Base-by-base conservation (phyloP, 2,888 invertebrate species). In the Synanthedon myopaeformis region DNA sequence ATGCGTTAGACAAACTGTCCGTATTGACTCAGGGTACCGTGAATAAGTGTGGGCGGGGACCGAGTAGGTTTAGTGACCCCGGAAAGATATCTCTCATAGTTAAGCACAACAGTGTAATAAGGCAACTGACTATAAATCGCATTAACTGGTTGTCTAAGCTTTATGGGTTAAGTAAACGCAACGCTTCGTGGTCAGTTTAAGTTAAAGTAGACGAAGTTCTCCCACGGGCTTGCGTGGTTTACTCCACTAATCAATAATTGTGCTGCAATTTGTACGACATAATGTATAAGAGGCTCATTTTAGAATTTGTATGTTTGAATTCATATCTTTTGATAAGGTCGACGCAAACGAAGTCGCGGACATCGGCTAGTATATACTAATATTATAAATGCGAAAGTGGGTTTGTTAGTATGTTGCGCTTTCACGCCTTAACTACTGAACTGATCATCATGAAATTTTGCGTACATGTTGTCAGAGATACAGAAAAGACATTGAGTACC, bases 11-110 rank as follows among this genome's bases (percentile, higher is more conserved):
- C 54, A 55, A 51, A 54, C 51, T 53, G 42, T 81, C 19, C 49
- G 49, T 49, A 17, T 49, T 49, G 79, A 79, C 77, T 74, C 67
- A 67, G 64, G 61, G 64, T 59, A 62, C 66, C 64, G 61, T 13
- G 66, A 68, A 66, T 64, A 64, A 56, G 71, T 66, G 83, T 82
- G 77, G 82, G 83, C 70, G 78, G 64, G 52, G 62, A 13, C 60
- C 56, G 57, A 64, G 48, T 63, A 54, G 60, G 78, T 71, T 69
- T 68, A 71, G 69, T 64, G 78, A 76, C 79, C 79, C 70, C 72
- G 73, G 67, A 68, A 65, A 65, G 72, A 74, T 70, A 65, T 71
- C 69, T 72, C 68, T 71, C 48, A 53, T 60, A 60, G 58, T 60
- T 59, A 59, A 55, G 54, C 52, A 59, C 56, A 59, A 58, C 54